Percentiles rank a stretch among this genome's conserved stretches.
Evolutionary conservation across 2,888 invertebrate genomes (phyloP).

Genomic region (Diplolepis rosae): DNA sequence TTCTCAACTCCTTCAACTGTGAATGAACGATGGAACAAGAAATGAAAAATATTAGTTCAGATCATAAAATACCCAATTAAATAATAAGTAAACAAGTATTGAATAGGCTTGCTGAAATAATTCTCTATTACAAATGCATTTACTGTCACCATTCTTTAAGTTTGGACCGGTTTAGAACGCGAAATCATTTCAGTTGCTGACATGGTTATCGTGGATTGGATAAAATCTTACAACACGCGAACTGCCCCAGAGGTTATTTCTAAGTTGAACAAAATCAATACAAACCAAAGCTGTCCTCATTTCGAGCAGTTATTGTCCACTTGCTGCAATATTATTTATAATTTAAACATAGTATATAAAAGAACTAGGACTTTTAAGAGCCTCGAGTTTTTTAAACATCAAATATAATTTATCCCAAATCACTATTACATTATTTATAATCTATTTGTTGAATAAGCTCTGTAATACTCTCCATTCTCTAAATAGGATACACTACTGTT

Average conservation of each 20-base stretch:
- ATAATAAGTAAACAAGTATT: not conserved
- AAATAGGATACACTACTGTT: not conserved
- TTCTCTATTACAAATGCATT: not conserved
- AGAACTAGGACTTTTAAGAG: too few species aligned
- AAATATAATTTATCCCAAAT: too few species aligned
- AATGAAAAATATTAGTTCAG: too few species aligned
- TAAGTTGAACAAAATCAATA: not conserved
- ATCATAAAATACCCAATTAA: too few species aligned
- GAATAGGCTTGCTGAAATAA: not conserved
- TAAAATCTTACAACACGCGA: constrained; percentile 15
- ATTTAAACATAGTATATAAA: too few species aligned
- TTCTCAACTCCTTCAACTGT: too few species aligned
- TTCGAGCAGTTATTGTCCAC: not conserved
- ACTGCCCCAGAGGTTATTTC: constrained; percentile 1
- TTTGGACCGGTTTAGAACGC: constrained; percentile 20
- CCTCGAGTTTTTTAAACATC: too few species aligned
- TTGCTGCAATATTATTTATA: not conserved
- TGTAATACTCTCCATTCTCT: too few species aligned
- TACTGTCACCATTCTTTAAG: constrained; percentile 17
- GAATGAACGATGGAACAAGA: too few species aligned
- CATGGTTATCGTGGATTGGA: constrained; percentile 10
- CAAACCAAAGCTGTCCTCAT: not conserved
- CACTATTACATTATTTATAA: too few species aligned
- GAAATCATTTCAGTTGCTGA: constrained; percentile 11
- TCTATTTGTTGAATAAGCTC: too few species aligned